A percentile compares a stretch with the other conserved stretches of the same genome.
Evolutionary conservation across 2,888 invertebrate genomes (phyloP).

Genomic region (Patella pellucida): DNA sequence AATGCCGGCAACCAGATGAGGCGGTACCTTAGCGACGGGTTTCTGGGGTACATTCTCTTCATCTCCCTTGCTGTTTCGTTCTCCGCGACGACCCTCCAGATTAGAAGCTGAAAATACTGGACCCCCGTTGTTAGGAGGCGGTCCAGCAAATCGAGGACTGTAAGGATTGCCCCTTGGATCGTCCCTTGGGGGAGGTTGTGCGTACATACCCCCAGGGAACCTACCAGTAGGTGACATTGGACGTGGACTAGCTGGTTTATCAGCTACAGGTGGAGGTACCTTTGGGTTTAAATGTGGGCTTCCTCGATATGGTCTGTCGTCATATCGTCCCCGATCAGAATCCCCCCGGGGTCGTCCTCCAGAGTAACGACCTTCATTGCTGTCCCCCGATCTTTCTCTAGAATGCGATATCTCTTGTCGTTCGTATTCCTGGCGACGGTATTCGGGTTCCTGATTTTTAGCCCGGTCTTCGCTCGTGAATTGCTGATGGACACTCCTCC

Average conservation of each 20-base stretch:
- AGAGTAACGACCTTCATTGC: constrained; percentile 13
- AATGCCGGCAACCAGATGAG: constrained; percentile 59
- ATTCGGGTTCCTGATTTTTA: background rate
- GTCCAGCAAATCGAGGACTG: constrained; percentile 11
- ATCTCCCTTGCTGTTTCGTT: constrained; percentile 2
- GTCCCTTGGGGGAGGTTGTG: constrained; percentile 8
- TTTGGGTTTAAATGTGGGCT: constrained; percentile 22
- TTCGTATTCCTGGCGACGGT: constrained; percentile 3
- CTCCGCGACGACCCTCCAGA: constrained; percentile 47
- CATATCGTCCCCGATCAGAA: constrained; percentile 11
- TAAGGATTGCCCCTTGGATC: constrained; percentile 14
- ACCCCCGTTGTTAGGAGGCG: constrained; percentile 18
- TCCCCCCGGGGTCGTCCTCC: background rate
- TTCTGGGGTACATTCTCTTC: constrained; percentile 33
- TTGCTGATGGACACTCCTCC: background rate
- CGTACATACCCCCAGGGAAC: constrained; percentile 19
- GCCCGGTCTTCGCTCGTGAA: background rate
- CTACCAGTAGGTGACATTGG: constrained; percentile 31
- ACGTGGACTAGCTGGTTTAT: constrained; percentile 15
- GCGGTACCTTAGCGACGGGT: constrained; percentile 63
- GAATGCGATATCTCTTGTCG: constrained; percentile 7
- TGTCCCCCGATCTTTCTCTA: constrained; percentile 18
- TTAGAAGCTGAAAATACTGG: constrained; percentile 57
- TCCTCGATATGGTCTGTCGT: background rate
- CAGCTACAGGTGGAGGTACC: background rate